Conservation (phyloP, 2,888 invertebrate species). For the Luperina testacea region DNA sequence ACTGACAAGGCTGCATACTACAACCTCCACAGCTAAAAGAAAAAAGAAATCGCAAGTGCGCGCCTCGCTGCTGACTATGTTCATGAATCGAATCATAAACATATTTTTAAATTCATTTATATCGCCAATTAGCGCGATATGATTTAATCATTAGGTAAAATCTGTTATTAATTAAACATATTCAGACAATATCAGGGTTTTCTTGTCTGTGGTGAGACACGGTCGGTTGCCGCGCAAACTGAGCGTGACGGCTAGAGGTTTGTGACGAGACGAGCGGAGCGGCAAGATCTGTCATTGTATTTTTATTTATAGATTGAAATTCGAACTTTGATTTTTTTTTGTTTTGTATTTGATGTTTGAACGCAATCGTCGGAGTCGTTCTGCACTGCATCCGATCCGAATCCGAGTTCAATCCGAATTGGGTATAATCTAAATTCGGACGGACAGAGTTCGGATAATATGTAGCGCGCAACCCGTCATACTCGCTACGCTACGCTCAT, state of each 20-base stretch:
- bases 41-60: constrained; percentile 42
- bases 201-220: constrained; percentile 56
- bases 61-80: neutral
- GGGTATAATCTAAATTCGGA: neutral
- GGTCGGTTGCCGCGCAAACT: constrained; percentile 64
- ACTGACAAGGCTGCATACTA: constrained; percentile 33
- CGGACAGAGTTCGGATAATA: too few relatives aligned
- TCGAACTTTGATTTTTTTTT: constrained; percentile 16
- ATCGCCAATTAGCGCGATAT: constrained; percentile 27
- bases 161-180: constrained; percentile 60
- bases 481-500: too few relatives aligned
- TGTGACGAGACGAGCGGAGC: constrained; percentile 59
- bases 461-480: too few relatives aligned
- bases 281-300: constrained; percentile 40
- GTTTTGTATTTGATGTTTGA: constrained; percentile 28
- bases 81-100: constrained; percentile 21
- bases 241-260: constrained; percentile 62
- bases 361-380: neutral
- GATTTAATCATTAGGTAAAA: constrained; percentile 66
- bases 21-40: constrained; percentile 6
- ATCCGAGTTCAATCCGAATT: neutral
- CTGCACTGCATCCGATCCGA: neutral
- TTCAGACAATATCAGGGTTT: constrained; percentile 51
- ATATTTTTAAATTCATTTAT: constrained; percentile 46
- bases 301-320: constrained; percentile 20